Percentiles rank a stretch among this genome's conserved stretches.
Evolutionary conservation across 30 jellyfish, hydroid and myxozoan genomes (phyloP).

Genomic region (Sanderia malayensis): DNA sequence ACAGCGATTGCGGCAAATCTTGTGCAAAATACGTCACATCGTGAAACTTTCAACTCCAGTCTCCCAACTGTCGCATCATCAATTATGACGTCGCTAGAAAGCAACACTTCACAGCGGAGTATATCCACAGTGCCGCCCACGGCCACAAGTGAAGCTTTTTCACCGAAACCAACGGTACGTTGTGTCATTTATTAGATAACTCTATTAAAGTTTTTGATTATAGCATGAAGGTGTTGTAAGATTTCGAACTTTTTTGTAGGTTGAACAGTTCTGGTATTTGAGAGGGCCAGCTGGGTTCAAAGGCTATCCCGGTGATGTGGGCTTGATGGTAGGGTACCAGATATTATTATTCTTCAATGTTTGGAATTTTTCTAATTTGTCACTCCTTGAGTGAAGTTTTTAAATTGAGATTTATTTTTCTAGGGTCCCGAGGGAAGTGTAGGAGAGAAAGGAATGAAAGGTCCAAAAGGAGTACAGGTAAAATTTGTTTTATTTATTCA

Average conservation of each 20-base stretch:
- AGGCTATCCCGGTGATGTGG: constrained; percentile 52
- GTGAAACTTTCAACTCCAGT: neutral
- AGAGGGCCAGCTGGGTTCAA: constrained; percentile 45
- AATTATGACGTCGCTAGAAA: neutral
- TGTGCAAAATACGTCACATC: neutral
- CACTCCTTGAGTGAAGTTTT: too few species aligned
- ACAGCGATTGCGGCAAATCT: neutral
- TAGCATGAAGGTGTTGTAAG: too few species aligned
- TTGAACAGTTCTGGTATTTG: constrained; percentile 43
- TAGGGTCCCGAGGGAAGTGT: constrained; percentile 53
- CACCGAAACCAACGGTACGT: neutral
- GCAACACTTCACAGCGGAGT: too few species aligned
- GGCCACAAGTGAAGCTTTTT: too few species aligned
- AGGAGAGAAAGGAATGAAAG: constrained; percentile 48
- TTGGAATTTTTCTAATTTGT: too few species aligned
- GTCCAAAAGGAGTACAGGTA: constrained; percentile 32
- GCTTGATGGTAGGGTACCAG: constrained; percentile 45
- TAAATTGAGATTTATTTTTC: neutral
- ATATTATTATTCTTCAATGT: too few species aligned
- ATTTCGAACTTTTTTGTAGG: too few species aligned
- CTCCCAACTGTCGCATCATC: neutral
- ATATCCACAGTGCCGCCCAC: too few species aligned
- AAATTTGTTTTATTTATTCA: too few species aligned
- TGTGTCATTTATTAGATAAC: too few species aligned
- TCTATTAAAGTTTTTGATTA: too few species aligned